Conservation (phyloP, 1,140 invertebrate species). For the Drosophila pandora region DNA sequence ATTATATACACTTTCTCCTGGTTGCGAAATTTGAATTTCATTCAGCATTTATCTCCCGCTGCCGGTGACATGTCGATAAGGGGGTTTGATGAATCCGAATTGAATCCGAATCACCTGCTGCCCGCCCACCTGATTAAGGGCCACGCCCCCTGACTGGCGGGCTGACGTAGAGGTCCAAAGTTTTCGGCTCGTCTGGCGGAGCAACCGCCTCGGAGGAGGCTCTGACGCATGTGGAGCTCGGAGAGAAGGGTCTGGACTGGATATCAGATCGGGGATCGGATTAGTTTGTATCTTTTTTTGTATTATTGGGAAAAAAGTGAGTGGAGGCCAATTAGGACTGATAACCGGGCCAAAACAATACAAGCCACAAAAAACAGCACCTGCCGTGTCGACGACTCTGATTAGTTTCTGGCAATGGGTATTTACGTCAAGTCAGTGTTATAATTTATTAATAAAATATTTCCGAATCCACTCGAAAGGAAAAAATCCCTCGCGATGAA, state of each 20-base stretch:
- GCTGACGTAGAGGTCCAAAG: conserved; percentile 41
- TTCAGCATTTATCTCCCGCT: conserved; percentile 33
- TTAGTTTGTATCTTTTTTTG: too few species aligned
- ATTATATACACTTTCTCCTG: not conserved
- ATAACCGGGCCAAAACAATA: too few species aligned
- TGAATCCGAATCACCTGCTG: conserved; percentile 36
- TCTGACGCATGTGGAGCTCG: conserved; percentile 19
- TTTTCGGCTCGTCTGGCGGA: conserved; percentile 16
- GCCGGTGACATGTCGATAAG: conserved; percentile 42
- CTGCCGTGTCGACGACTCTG: not conserved
- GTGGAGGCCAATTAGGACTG: too few species aligned
- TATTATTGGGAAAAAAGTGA: too few species aligned
- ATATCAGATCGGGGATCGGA: too few species aligned
- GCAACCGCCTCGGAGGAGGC: conserved; percentile 17
- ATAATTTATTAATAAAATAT: conserved; percentile 48
- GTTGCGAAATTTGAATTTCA: conserved; percentile 37
- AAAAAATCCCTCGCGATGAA: not conserved
- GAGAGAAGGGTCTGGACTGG: too few species aligned
- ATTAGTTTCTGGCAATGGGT: not conserved
- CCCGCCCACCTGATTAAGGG: conserved; percentile 11
- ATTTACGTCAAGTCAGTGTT: conserved; percentile 40
- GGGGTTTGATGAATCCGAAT: conserved; percentile 35
- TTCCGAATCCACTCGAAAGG: conserved; percentile 37
- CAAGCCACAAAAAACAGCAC: not conserved
- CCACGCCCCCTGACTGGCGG: not conserved